Conservation (phyloP, 2,113 vertebrate genomes). For the Mastomys coucha region DNA sequence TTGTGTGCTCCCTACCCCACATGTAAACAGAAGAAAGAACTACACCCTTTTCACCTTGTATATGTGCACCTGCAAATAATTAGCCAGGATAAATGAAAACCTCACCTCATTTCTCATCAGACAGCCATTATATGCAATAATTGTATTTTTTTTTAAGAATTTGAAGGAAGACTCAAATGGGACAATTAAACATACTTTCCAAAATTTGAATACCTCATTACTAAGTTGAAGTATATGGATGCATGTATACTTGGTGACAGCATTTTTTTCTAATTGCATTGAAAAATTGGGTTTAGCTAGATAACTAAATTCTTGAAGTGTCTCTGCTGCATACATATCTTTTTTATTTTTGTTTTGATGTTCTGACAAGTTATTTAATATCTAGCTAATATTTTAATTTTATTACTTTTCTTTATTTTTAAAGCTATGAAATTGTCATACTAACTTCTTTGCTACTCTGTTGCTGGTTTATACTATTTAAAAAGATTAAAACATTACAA, state of each 20-base stretch:
- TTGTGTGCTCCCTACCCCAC: constrained; percentile 16
- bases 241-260: background rate
- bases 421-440: background rate
- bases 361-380: background rate
- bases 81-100: constrained; percentile 29
- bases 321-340: background rate
- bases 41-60: background rate
- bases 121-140: background rate
- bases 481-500: background rate
- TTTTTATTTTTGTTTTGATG: background rate
- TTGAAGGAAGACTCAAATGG: constrained; percentile 24
- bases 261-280: constrained; percentile 18
- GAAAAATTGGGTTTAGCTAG: background rate
- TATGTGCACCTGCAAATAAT: background rate
- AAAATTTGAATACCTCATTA: constrained; percentile 47
- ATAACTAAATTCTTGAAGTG: constrained; percentile 14
- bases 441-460: background rate
- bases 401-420: background rate
- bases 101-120: constrained; percentile 37
- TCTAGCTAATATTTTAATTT: background rate
- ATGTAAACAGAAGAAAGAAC: constrained; percentile 36
- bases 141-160: background rate
- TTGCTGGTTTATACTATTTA: background rate
- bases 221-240: constrained; percentile 14
- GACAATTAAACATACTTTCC: constrained; percentile 19